Evolutionary conservation across 2,113 vertebrate genomes (phyloP).

Genomic region (Calidris pygmaea): DNA sequence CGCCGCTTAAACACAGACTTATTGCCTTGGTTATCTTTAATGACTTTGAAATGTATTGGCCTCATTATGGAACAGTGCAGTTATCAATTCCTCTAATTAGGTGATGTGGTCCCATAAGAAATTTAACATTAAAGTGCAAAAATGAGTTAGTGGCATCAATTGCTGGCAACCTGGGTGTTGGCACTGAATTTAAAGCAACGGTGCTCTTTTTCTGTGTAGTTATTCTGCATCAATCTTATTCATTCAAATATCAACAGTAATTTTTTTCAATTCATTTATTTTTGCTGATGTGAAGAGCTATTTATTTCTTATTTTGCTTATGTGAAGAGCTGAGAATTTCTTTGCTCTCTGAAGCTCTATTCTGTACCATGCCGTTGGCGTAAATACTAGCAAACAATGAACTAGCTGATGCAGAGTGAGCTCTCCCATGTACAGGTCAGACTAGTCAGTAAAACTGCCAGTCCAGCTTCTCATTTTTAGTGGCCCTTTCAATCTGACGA

Average conservation of each 20-base stretch:
- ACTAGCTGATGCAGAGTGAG: neutral
- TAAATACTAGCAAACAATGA: neutral
- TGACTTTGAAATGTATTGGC: constrained; percentile 98
- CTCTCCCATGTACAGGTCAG: neutral
- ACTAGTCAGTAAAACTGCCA: neutral
- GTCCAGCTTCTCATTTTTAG: neutral
- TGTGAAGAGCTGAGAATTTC: neutral
- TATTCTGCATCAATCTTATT: neutral
- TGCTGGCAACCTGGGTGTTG: constrained; percentile 62
- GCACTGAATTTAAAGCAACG: constrained; percentile 46
- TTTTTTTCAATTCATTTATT: neutral
- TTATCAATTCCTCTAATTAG: constrained; percentile 99
- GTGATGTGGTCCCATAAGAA: constrained; percentile 91
- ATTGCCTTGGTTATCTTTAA: constrained; percentile 98
- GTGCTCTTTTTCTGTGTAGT: constrained; percentile 1
- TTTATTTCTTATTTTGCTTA: neutral
- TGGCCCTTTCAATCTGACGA: neutral
- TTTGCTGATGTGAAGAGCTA: neutral
- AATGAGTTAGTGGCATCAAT: constrained; percentile 78
- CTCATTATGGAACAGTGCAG: constrained; percentile 95
- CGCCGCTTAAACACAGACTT: constrained; percentile 93
- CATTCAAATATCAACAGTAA: neutral
- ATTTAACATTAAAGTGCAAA: constrained; percentile 89
- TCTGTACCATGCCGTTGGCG: neutral
- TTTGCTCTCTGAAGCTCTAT: neutral